Conservation (phyloP, 2,797 vertebrate genomes). For the Dicrostonyx torquatus region DNA sequence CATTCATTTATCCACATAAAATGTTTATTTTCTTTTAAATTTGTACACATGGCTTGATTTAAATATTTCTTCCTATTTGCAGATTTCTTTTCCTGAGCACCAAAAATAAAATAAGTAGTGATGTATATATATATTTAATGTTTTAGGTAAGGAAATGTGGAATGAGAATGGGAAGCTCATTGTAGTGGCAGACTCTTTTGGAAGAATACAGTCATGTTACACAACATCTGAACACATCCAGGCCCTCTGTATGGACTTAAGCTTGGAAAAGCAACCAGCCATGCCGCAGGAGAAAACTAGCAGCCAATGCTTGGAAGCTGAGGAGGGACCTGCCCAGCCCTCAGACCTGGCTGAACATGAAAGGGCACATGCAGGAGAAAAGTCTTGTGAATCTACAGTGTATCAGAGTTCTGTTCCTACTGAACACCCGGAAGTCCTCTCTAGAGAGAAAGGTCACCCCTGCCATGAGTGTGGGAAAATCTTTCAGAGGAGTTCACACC, state of each 20-base stretch:
- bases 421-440: neutral
- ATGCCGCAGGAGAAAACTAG: neutral
- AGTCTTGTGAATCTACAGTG: neutral
- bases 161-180: neutral
- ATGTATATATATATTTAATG: constrained; percentile 32
- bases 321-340: neutral
- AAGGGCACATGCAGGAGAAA: neutral
- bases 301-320: neutral
- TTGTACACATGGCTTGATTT: constrained; percentile 12
- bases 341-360: neutral
- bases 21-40: neutral
- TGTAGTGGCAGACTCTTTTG: neutral
- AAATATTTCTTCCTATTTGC: constrained; percentile 11
- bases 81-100: constrained; percentile 22
- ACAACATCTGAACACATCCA: neutral
- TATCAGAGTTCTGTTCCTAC: neutral
- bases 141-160: constrained; percentile 64
- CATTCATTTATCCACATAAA: neutral
- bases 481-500: constrained; percentile 78
- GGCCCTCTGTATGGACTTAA: neutral
- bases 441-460: constrained; percentile 59
- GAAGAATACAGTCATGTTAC: neutral
- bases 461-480: constrained; percentile 75
- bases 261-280: neutral
- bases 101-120: constrained; percentile 22